phyloP scores from a whole-genome alignment of 1,140 invertebrate species.

The Diabrotica undecimpunctata region DNA sequence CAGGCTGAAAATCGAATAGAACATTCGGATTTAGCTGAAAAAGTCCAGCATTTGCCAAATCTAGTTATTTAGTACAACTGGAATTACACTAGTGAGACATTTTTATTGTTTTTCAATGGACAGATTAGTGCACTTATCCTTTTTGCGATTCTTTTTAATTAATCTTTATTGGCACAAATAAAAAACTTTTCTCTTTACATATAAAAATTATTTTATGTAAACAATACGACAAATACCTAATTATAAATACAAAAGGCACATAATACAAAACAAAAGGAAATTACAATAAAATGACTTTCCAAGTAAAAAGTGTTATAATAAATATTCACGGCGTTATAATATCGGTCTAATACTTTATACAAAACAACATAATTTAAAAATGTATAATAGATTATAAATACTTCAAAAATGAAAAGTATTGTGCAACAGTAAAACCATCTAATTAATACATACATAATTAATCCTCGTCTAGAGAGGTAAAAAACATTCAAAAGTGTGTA shows the following conservation, averaged over 20 bases:
- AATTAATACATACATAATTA: no score
- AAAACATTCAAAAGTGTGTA: no score
- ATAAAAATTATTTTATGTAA: conserved; percentile 21
- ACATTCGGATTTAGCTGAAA: conserved; percentile 30
- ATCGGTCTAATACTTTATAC: no score
- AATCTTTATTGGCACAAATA: conserved; percentile 35
- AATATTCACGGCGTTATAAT: no score
- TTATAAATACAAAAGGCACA: conserved; percentile 39
- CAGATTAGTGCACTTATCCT: conserved; percentile 21
- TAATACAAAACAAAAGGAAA: conserved; percentile 33
- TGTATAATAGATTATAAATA: no score
- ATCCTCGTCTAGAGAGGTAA: no score
- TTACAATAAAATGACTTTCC: no score
- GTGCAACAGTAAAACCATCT: no score
- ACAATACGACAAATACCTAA: conserved; percentile 29
- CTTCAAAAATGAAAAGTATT: background rate
- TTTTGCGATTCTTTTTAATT: conserved; percentile 15
- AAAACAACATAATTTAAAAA: no score
- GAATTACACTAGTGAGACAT: conserved; percentile 44
- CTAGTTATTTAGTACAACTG: conserved; percentile 41
- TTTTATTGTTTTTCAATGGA: conserved; percentile 36
- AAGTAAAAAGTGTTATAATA: no score
- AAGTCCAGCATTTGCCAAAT: conserved; percentile 40
- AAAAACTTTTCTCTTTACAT: conserved; percentile 26
- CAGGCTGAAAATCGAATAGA: conserved; percentile 4